phyloP scores from a whole-genome alignment of 2,888 invertebrate species.

The Colletes collaris region DNA sequence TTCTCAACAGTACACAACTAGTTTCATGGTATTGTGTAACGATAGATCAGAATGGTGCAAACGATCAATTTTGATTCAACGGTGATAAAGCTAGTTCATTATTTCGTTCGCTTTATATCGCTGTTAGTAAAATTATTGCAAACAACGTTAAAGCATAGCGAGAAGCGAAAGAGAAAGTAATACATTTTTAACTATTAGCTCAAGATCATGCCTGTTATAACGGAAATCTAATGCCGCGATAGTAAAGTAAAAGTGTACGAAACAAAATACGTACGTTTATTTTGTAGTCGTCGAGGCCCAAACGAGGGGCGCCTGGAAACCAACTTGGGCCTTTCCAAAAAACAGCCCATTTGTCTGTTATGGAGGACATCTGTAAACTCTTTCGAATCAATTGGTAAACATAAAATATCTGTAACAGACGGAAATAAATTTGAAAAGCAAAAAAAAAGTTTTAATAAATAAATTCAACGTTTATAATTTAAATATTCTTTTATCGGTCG shows the following conservation, averaged over 20 bases:
- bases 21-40: not conserved
- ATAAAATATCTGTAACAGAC: slow-evolving; percentile 88
- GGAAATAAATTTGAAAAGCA: not conserved
- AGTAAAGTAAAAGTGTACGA: not conserved
- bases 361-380: slow-evolving; percentile 85
- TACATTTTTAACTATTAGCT: no score
- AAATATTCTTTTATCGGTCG: no score
- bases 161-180: no score
- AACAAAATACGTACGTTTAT: slow-evolving; percentile 86
- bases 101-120: not conserved
- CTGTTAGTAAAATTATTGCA: no score
- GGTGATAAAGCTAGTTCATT: not conserved
- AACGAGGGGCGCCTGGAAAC: slow-evolving; percentile 90
- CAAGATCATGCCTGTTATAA: no score
- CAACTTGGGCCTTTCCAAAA: slow-evolving; percentile 95
- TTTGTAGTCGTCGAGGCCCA: slow-evolving; percentile 90
- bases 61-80: not conserved
- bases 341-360: slow-evolving; percentile 88
- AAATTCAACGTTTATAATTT: no score
- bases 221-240: no score
- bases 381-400: slow-evolving; percentile 87
- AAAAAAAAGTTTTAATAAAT: no score
- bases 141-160: no score
- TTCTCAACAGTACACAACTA: slow-evolving; percentile 9
- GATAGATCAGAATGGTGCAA: not conserved